Evolutionary conservation across 2,888 invertebrate genomes (phyloP), one percentile per base, ranked within the genome.

Genomic region (Silvanus unidentatus): DNA sequence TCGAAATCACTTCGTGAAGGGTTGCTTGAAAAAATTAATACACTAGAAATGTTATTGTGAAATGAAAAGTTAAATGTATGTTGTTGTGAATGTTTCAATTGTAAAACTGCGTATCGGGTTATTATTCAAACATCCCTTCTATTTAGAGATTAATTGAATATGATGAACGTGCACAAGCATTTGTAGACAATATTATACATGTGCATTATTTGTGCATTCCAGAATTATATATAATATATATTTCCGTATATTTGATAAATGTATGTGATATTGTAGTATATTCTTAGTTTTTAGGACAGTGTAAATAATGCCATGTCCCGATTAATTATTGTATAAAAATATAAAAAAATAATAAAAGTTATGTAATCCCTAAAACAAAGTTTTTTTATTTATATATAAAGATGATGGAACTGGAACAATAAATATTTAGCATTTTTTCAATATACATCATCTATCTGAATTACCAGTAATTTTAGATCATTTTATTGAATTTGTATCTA

Each of bases 191-290:
- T 67, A 67, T 37, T 62, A 43, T 57, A 59, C 55, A 60, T 60
- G 55, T 55, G 64, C 64, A 63, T 62, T 64, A 65, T 65, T 22
- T 63, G 63, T 66, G 65, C 66, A 65, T 67, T 66, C 66, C 66
- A 64, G 64, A 61, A 62, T 22, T 22, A 22, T 22, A 22, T 22
- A 22, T 22, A 32, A 5, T 63, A 61, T 58, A 61, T 62, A 63
- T 66, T 65, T 65, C 63, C 61, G 56, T 66, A 68, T 64, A 65
- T 68, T 69, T 68, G 64, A 64, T 68, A 66, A 65, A 65, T 69
- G 64, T 67, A 64, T 67, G 67, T 67, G 68, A 69, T 69, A 68
- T 63, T 59, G 58, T 66, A 65, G 63, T 52, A 52, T 60, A 56
- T 50, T 58, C 46, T n/a, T 58, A 58, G 52, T 16, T 46, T 52